Conservation (phyloP, 2,797 vertebrate species). For the Mastacembelus armatus region DNA sequence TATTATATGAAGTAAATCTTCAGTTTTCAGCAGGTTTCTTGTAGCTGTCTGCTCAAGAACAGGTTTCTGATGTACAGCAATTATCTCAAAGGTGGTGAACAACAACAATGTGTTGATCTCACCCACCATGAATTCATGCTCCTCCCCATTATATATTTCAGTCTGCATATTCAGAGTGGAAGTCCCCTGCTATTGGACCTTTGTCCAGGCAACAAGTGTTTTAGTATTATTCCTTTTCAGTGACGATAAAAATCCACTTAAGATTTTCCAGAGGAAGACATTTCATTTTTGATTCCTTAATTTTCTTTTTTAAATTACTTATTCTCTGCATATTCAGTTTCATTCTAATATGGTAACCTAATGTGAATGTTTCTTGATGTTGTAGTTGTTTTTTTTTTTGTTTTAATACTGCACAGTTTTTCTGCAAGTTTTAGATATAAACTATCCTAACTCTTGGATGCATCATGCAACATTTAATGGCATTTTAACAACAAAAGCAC, state of each 20-base stretch:
- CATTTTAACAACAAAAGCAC: too few relatives aligned
- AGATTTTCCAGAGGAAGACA: too few relatives aligned
- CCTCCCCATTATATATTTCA: slow-evolving; percentile 63
- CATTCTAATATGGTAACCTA: too few relatives aligned
- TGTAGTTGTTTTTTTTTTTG: too few relatives aligned
- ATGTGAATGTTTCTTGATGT: too few relatives aligned
- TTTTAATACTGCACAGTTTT: too few relatives aligned
- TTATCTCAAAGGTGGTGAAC: slow-evolving; percentile 1
- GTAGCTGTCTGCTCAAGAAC: slow-evolving; percentile 22
- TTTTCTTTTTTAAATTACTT: background rate
- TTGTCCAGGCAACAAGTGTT: background rate
- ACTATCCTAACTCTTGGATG: too few relatives aligned
- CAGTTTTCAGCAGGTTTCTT: slow-evolving; percentile 20
- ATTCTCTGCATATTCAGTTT: too few relatives aligned
- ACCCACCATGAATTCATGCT: slow-evolving; percentile 58
- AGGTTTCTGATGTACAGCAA: slow-evolving; percentile 41
- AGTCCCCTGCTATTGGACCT: slow-evolving; percentile 1
- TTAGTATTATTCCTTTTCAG: background rate
- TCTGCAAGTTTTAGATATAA: too few relatives aligned
- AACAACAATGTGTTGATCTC: slow-evolving; percentile 35
- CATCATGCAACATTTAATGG: too few relatives aligned
- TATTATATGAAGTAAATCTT: slow-evolving; percentile 19
- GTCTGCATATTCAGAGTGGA: slow-evolving; percentile 42
- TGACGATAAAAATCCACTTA: background rate
- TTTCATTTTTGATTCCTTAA: background rate